Evolutionary conservation across 2,113 vertebrate species (phyloP).

Genomic region (Plectropomus leopardus): DNA sequence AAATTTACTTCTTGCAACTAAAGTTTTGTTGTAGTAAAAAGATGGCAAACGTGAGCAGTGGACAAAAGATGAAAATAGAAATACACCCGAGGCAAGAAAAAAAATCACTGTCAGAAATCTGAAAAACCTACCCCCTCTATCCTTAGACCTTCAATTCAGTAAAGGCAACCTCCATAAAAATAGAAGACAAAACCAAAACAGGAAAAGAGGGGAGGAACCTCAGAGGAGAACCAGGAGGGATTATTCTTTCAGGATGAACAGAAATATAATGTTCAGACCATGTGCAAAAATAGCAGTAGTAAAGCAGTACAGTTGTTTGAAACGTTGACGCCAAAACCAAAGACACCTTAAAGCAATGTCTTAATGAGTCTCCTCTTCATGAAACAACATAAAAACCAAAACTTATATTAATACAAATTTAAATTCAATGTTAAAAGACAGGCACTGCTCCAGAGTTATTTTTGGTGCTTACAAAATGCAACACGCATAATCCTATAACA

Average conservation of each 20-base stretch:
- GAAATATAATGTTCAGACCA: background rate
- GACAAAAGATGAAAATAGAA: background rate
- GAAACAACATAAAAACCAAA: background rate
- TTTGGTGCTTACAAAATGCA: no score
- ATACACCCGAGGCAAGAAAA: background rate
- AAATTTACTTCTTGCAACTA: background rate
- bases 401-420: background rate
- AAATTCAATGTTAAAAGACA: background rate
- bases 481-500: no score
- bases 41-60: background rate
- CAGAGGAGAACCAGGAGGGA: background rate
- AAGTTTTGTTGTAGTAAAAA: background rate
- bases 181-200: background rate
- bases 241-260: background rate
- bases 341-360: background rate
- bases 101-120: background rate
- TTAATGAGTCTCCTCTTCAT: background rate
- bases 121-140: background rate
- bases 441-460: no score
- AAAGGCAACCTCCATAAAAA: background rate
- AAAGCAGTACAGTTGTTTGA: background rate
- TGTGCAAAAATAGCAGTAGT: background rate
- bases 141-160: background rate
- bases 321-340: background rate
- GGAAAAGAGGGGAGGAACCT: background rate